Evolutionary conservation across 2,888 invertebrate genomes (phyloP), one percentile per base, ranked within the genome.

Genomic region (Pristionchus fissidentatus): DNA sequence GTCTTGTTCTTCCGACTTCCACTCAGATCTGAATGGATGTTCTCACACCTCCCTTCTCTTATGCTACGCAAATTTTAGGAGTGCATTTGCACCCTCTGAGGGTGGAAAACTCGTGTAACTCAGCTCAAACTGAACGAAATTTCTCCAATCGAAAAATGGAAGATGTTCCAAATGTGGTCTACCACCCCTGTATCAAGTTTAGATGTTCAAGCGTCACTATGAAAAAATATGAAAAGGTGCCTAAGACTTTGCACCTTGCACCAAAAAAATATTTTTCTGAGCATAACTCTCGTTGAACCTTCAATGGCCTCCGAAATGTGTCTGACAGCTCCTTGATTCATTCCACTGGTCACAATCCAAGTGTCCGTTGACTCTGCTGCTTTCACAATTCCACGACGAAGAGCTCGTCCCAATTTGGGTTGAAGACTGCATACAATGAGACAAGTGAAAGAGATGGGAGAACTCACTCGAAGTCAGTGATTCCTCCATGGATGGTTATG

Each of bases 361-460:
- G 98, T 97, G 19, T 97, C 97, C 0, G 98, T 98, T 0, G 98
- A 98, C 93, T 97, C 96, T 15, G 98, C 98, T 38, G 98, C 98
- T 93, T 97, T 97, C 78, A 98, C 94, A 83, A 99, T 94, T 32
- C 98, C 99, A 93, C 97, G 97, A 85, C 97, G 95, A 85, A 99
- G 95, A 84, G 97, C 96, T 92, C 97, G 96, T 93, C 97, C 97
- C 86, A 99, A 94, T 92, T 97, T 96, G 1, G 97, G 96, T 93
- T 97, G 97, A 77, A 99, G 95, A 92, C 98, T 97, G 87, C 78
- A 90, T 80, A 10, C 5, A 32, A 8, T 15, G 19, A n/a, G 8
- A 15, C 26, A 8, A 8, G 26, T 15, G 8, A 46, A 52, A 29
- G n/a, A 32, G 29, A 29, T 73, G 49, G 19, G 10, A 38, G 49